phyloP scores from a whole-genome alignment of 1,140 invertebrate genomes.

The Diachasmimorpha longicaudata region DNA sequence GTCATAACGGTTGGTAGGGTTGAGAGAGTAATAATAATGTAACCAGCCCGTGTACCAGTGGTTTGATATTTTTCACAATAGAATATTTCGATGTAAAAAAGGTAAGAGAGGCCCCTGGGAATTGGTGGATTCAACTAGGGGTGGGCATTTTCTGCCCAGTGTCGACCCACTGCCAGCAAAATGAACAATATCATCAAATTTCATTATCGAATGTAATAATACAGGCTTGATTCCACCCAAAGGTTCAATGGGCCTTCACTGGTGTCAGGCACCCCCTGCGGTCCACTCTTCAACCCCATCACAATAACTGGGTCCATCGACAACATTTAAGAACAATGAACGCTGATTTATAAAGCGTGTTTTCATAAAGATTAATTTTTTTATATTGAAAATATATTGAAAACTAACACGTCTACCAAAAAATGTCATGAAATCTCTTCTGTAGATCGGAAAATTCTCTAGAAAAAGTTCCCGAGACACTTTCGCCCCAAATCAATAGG shows the following conservation, averaged over 20 bases:
- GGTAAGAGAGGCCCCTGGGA: background rate
- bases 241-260: background rate
- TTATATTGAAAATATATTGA: no score
- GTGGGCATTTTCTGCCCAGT: conserved; percentile 23
- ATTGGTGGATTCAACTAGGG: conserved; percentile 17
- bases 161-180: conserved; percentile 42
- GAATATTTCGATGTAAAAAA: conserved; percentile 10
- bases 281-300: conserved; percentile 24
- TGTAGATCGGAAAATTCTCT: no score
- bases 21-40: conserved; percentile 44
- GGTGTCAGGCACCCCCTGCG: conserved; percentile 9
- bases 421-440: no score
- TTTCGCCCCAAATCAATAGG: no score
- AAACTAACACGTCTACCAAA: no score
- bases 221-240: conserved; percentile 50
- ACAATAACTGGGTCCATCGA: background rate
- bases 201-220: conserved; percentile 62
- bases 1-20: conserved; percentile 23
- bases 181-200: conserved; percentile 64
- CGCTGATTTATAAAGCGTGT: background rate
- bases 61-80: conserved; percentile 53
- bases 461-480: no score
- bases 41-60: conserved; percentile 32
- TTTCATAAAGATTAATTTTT: no score
- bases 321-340: background rate